A percentile compares a stretch with the other conserved stretches of the same genome.
Conservation (phyloP, 2,113 vertebrate genomes). For the Gallinago jamesoni region DNA sequence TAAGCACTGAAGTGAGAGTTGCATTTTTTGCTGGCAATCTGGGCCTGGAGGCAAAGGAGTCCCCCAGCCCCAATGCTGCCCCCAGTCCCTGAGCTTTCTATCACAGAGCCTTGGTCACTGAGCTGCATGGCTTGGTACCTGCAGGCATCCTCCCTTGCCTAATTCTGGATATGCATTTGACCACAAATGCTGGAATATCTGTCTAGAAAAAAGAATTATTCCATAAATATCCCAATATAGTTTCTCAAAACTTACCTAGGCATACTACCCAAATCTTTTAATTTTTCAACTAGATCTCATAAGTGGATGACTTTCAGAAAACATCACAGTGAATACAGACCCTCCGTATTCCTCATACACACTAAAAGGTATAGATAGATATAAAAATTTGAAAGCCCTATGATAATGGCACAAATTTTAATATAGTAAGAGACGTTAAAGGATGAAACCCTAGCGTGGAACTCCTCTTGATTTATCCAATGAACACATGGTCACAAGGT, state of each 20-base stretch:
- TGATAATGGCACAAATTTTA: background rate
- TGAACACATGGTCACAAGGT: rapidly evolving
- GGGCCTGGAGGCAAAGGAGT: rapidly evolving
- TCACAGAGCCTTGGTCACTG: background rate
- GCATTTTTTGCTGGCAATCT: background rate
- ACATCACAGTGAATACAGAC: background rate
- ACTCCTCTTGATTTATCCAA: background rate
- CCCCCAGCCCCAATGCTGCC: background rate
- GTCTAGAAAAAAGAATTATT: background rate
- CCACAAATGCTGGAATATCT: background rate
- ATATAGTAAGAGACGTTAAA: background rate
- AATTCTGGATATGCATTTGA: background rate
- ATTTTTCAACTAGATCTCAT: background rate
- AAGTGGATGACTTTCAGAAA: background rate
- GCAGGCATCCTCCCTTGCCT: background rate
- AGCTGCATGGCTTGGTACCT: background rate
- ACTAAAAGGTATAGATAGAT: background rate
- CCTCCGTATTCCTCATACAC: background rate
- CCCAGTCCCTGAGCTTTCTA: background rate
- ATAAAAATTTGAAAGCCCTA: background rate
- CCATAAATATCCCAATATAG: background rate
- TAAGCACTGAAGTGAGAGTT: background rate
- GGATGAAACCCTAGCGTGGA: background rate
- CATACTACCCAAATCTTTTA: background rate
- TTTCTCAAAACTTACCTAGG: background rate